Base-by-base conservation (phyloP, 2,113 vertebrate species). In the Phylloscopus trochiloides region DNA sequence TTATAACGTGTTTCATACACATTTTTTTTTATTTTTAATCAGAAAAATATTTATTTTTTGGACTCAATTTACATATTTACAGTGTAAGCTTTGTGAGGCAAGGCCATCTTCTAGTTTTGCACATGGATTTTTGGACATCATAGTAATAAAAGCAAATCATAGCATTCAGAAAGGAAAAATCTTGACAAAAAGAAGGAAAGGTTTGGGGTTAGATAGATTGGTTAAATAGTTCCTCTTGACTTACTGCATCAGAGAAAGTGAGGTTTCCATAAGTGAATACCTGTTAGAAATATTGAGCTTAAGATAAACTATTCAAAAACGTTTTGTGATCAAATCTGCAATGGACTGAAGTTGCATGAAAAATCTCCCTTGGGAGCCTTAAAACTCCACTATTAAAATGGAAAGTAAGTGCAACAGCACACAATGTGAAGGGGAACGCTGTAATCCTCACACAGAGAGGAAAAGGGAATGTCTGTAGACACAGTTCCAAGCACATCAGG, bases 271-370 rank as follows among this genome's bases (percentile, higher is more conserved):
- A 91, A 85, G 58, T 55, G 50, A 94, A 82, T n/a, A 65, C 21
- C 38, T 68, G n/a, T 48, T 55, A 81, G 65, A 95, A 95, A 87
- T 52, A 81, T 57, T 38, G 71, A 92, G 43, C 40, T 88, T 66
- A 74, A 74, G 83, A 92, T 42, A 94, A 96, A 89, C 19, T 48
- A 89, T 78, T 92, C 21, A 61, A 75, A 92, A 94, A 42, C 3
- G 1, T 48, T 90, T 76, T 91, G 75, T 82, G 78, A 86, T 88
- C 45, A 76, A 50, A 86, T 57, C 55, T 45, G 51, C 66, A 71
- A 32, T 7, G 40, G 65, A 50, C 66, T 85, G 43, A 67, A 91
- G 62, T 61, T 58, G 43, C 66, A 81, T 12, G 29, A 72, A 78
- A 78, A 81, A 47, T 38, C 66, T 94, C 89, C 58, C 70, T 17